A percentile compares a stretch with the other conserved stretches of the same genome.
Evolutionary conservation across 2,797 vertebrate species (phyloP).

Genomic region (Cossypha dichroa): DNA sequence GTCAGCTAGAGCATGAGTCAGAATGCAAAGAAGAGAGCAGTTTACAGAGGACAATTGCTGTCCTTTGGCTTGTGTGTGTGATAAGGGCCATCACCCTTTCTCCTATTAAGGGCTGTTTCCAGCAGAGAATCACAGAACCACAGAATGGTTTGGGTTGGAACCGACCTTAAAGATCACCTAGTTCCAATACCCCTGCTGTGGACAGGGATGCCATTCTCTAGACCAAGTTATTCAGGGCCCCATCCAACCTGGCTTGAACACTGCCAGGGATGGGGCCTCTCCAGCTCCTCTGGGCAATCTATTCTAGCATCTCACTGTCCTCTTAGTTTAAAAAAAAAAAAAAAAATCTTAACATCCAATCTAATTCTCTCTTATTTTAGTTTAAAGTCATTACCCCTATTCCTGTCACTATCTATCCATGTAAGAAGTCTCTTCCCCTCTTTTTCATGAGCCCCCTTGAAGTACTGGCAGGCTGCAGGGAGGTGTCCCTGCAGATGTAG

Average conservation of each 20-base stretch:
- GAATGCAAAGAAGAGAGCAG: not conserved
- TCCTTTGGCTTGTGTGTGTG: not conserved
- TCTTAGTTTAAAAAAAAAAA: not conserved
- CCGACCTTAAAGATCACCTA: rapidly evolving
- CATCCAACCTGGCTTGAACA: not conserved
- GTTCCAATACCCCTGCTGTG: not conserved
- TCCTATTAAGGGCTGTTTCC: not conserved
- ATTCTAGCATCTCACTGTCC: not conserved
- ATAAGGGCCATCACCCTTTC: not conserved
- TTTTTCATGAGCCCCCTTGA: not conserved
- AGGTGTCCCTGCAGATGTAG: not conserved
- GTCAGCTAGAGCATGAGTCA: not conserved
- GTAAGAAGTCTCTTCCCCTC: not conserved
- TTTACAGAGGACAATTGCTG: not conserved
- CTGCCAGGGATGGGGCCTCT: not conserved
- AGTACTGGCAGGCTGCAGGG: not conserved
- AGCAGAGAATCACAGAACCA: not conserved
- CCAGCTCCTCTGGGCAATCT: not conserved
- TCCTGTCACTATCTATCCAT: not conserved
- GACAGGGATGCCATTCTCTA: not conserved
- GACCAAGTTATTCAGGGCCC: too few relatives aligned
- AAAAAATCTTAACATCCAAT: not conserved
- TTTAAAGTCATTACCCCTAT: not conserved
- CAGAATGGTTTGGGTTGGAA: not conserved
- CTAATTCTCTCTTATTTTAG: not conserved